Evolutionary conservation across 2,113 vertebrate species (phyloP), one percentile per base, ranked within the genome.

Genomic region (Bubo blakistoni): DNA sequence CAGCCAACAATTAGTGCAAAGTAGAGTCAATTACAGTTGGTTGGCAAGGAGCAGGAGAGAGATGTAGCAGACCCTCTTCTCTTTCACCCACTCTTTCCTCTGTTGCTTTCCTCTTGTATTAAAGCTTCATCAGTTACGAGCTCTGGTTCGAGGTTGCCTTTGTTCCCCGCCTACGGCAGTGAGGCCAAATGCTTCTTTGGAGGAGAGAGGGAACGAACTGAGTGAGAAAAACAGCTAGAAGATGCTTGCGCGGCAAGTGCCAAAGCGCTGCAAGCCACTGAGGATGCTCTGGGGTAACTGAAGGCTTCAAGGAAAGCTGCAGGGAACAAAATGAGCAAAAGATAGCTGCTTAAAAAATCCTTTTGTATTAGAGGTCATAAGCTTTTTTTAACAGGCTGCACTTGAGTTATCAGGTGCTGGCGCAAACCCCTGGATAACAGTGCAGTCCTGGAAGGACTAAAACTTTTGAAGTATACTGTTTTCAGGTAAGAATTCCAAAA

Each of bases 21-120:
- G 83, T 2, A 21, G 42, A 55, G 47, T 10, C n/a, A 34, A 18
- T 63, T 54, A 9, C 14, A 16, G 42, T 6, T 0, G 0, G 13
- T 20, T 24, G 13, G 42, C 22, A 44, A 76, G 52, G n/a, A 55
- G 58, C 8, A 7, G 38, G 19, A 34, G n/a, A 42, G 44, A n/a
- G 51, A 15, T 9, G 29, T 13, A 34, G 78, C 63, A 27, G 5
- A 29, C 6, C n/a, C 18, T 72, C 58, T 69, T 6, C 25, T 40
- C 42, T 26, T 25, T 42, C 55, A 44, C 57, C 65, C 26, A 29
- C 83, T 85, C 86, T 63, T 85, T 81, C 32, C 46, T 52, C 46
- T 65, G 84, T n/a, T 61, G 21, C 86, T 63, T 84, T 81, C 32
- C 46, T 52, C 46, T 65, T 2, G 16, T 72, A 52, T 52, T 77